Evolutionary conservation across 1,140 invertebrate genomes (phyloP).

Genomic region (Polypedilum vanderplanki): DNA sequence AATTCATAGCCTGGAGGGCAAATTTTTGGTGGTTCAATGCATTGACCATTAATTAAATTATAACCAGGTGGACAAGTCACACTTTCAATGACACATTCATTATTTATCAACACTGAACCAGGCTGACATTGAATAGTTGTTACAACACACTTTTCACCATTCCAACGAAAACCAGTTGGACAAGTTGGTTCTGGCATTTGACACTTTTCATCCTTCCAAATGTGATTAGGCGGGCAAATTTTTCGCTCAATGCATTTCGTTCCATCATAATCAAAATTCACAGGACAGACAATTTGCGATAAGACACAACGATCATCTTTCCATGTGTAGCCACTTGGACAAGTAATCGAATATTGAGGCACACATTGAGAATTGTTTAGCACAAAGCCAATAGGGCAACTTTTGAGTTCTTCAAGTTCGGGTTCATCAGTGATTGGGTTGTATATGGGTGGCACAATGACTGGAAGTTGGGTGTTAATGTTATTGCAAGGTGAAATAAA

Average conservation of each 20-base stretch:
- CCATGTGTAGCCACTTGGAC: not conserved
- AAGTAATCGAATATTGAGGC: not conserved
- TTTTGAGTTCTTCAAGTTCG: not conserved
- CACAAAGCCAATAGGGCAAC: not conserved
- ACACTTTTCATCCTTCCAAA: not conserved
- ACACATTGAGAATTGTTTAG: not conserved
- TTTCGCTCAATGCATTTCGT: not conserved
- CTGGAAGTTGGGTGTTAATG: not conserved
- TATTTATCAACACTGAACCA: not conserved
- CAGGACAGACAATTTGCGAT: not conserved
- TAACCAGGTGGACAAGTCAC: not conserved
- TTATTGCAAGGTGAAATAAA: not conserved
- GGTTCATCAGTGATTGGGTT: not conserved
- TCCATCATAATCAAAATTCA: conserved; percentile 20
- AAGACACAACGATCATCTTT: not conserved
- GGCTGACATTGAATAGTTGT: not conserved
- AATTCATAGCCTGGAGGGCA: not conserved
- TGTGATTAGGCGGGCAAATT: not conserved
- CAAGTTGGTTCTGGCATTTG: not conserved
- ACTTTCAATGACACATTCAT: not conserved
- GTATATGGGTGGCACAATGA: not conserved
- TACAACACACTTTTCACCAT: not conserved
- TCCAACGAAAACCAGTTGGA: not conserved
- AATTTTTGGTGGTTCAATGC: not conserved
- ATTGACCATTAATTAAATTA: not conserved